Percentiles rank a stretch among this genome's conserved stretches.
These are phyloP conservation scores for Pan paniscus DNA, from an alignment of 2,113 vertebrate species.

Conservation along the genomic window DNA sequence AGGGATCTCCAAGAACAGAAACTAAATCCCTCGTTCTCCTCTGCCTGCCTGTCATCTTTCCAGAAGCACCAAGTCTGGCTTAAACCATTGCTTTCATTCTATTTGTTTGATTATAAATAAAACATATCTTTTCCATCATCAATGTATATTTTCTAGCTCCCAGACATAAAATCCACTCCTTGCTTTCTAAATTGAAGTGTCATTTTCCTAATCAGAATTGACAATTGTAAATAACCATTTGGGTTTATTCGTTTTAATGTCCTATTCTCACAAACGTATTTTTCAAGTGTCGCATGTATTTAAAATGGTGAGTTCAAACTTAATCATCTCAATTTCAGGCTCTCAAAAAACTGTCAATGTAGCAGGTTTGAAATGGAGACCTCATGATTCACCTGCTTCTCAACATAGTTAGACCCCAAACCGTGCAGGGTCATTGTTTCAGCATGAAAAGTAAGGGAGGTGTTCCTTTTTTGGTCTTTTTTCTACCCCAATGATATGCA, in stretches of 20 bases:
- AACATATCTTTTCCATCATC: neutral
- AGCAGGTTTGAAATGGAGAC: neutral
- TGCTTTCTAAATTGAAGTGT: neutral
- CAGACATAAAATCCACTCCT: neutral
- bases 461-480: neutral
- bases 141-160: neutral
- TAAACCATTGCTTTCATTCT: neutral
- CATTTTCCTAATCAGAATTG: constrained; percentile 33
- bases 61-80: neutral
- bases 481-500: neutral
- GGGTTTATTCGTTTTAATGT: neutral
- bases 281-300: neutral
- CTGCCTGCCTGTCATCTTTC: neutral
- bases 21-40: accelerated
- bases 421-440: accelerated
- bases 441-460: neutral
- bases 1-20: neutral
- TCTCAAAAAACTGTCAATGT: neutral
- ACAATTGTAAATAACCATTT: neutral
- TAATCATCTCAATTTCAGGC: neutral
- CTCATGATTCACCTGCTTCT: neutral
- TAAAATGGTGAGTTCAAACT: neutral
- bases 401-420: accelerated
- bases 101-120: constrained; percentile 21
- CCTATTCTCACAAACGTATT: neutral